Evolutionary conservation across 2,113 vertebrate genomes (phyloP).

Genomic region (Tupaia chinensis): DNA sequence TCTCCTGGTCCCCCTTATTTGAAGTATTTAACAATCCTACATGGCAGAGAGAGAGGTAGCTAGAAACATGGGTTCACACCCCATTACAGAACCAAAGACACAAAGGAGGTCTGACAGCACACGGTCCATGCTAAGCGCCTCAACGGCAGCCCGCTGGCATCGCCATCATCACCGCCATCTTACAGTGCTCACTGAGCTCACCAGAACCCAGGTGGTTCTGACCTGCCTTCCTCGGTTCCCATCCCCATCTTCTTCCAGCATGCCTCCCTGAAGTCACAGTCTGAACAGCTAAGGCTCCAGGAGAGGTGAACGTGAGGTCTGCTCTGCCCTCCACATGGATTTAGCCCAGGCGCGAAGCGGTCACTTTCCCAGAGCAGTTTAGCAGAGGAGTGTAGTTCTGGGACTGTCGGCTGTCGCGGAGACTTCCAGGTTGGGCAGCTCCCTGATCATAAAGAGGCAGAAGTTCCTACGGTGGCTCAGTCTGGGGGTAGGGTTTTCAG

Average conservation of each 20-base stretch:
- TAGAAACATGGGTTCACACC: background rate
- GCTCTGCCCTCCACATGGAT: background rate
- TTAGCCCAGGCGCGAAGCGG: background rate
- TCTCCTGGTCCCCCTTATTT: no score
- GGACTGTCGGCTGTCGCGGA: background rate
- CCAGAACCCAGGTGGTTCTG: background rate
- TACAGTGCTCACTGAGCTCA: background rate
- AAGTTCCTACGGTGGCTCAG: no score
- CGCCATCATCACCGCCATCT: accelerated
- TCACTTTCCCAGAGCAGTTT: background rate
- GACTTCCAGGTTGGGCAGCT: background rate
- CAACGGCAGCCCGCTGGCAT: background rate
- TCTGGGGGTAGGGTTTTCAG: background rate
- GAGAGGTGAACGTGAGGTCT: background rate
- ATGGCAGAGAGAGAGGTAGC: background rate
- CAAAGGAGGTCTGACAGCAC: background rate
- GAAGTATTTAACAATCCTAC: accelerated
- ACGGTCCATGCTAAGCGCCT: background rate
- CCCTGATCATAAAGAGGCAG: background rate
- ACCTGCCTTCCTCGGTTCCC: background rate
- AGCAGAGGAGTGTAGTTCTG: background rate
- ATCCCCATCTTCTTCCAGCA: background rate
- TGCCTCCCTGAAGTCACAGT: background rate
- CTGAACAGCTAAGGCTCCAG: background rate
- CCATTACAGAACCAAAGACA: no score